Evolutionary conservation across 2,113 vertebrate genomes (phyloP), one percentile per base, ranked within the genome.

Genomic region (Loxodonta africana): DNA sequence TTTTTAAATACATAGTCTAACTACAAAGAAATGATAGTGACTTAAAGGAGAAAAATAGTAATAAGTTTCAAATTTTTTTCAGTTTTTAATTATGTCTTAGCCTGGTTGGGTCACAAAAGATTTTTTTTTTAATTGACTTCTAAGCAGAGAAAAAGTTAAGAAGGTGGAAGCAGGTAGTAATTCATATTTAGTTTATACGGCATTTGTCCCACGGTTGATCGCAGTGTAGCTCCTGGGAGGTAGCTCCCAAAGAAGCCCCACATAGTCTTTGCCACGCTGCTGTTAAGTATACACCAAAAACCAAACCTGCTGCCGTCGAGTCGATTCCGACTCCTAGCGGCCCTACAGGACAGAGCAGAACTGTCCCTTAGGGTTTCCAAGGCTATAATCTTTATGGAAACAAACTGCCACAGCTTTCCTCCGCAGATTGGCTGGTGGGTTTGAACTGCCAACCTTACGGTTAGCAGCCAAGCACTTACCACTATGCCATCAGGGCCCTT

Each of bases 1-100:
- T 17, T 17, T 57, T 57, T 8, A 48, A 48, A 57, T 17, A 57
- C 14, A 15, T 57, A 26, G 5, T 92, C 88, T 71, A 87, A 86
- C 33, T n/a, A 44, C 5, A 48, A 90, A 86, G 67, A 96, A 86
- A 94, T 67, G 78, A 89, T 2, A 63, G 33, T 53, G 28, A 48
- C 48, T 94, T 91, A 69, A 74, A 95, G 91, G 82, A 26, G 37
- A 88, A 88, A 78, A 60, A 3, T 57, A 53, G 20, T 46, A 62
- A 1, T 77, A 77, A 63, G 20, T 82, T 83, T 87, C 44, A 85
- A 62, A 80, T 60, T 12, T 71, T 62, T 71, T 76, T 44, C 46
- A 51, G 25, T 69, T 88, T 83, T 80, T 85, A 73, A 85, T 53
- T 80, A 51, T 21, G 80, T 83, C 20, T 95, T 83, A 76, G 18